Percentiles rank a stretch among this genome's conserved stretches.
phyloP scores from a whole-genome alignment of 2,888 invertebrate species.

The Physocephala rufipes region DNA sequence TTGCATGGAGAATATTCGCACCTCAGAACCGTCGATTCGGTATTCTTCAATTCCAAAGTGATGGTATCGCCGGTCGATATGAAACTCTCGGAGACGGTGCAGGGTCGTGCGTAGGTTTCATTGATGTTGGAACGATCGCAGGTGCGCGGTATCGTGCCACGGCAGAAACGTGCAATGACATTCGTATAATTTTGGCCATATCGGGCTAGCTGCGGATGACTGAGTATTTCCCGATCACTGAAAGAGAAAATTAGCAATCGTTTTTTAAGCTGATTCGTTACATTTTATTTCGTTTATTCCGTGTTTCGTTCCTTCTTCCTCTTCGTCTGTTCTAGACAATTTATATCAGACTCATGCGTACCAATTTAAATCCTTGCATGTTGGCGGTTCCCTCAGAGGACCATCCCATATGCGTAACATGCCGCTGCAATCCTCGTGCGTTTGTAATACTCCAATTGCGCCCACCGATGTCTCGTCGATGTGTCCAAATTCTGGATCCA shows the following conservation, averaged over 20 bases:
- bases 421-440: conserved; percentile 82
- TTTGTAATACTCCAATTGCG: conserved; percentile 64
- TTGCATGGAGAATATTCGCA: conserved; percentile 63
- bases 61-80: conserved; percentile 82
- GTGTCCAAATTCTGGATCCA: conserved; percentile 72
- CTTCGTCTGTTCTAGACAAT: conserved; percentile 64
- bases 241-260: neutral
- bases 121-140: conserved; percentile 82
- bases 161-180: conserved; percentile 82
- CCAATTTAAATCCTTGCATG: conserved; percentile 85
- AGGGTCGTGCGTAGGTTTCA: conserved; percentile 73
- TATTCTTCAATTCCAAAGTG: conserved; percentile 80
- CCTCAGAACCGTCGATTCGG: conserved; percentile 87
- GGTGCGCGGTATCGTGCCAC: conserved; percentile 81
- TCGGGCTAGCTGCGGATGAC: conserved; percentile 63
- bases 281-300: neutral
- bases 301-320: neutral
- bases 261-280: neutral
- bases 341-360: too few relatives aligned
- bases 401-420: conserved; percentile 90
- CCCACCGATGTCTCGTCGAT: conserved; percentile 63
- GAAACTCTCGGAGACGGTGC: conserved; percentile 83
- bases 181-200: conserved; percentile 76
- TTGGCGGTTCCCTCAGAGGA: conserved; percentile 77
- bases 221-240: conserved; percentile 55